Evolutionary conservation across 2,888 invertebrate genomes (phyloP).

Genomic region (Sarcophaga caerulescens): DNA sequence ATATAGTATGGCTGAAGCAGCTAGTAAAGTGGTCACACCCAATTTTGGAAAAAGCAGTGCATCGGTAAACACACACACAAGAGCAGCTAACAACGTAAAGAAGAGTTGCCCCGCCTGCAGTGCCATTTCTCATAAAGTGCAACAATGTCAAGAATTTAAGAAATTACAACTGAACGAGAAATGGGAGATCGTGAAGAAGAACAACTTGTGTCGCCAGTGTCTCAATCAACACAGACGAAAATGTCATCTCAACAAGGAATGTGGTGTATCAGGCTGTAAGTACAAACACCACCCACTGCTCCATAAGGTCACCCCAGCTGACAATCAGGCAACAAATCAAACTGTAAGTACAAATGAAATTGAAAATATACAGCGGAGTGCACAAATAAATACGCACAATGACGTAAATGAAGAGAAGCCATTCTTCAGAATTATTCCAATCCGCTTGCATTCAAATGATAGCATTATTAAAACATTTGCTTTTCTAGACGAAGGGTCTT

Average conservation of each 20-base stretch:
- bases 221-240: constrained; percentile 2
- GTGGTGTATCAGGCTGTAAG: constrained; percentile 16
- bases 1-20: constrained; percentile 2
- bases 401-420: constrained; percentile 10
- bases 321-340: not conserved
- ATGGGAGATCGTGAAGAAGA: constrained; percentile 3
- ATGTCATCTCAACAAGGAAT: not conserved
- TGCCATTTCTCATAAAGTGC: not conserved
- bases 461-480: not conserved
- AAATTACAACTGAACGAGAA: not conserved
- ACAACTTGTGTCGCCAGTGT: not conserved
- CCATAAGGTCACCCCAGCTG: not conserved
- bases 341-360: constrained; percentile 8
- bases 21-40: not conserved
- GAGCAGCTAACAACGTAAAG: not conserved
- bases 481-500: constrained; percentile 11
- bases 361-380: not conserved
- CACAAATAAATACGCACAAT: not conserved
- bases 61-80: not conserved
- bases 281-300: constrained; percentile 21
- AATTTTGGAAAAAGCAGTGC: not conserved
- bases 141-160: not conserved
- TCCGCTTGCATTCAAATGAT: constrained; percentile 44
- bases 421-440: constrained; percentile 21
- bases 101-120: not conserved